Evolutionary conservation across 1,140 invertebrate genomes (phyloP).

Genomic region (Ostrea edulis): DNA sequence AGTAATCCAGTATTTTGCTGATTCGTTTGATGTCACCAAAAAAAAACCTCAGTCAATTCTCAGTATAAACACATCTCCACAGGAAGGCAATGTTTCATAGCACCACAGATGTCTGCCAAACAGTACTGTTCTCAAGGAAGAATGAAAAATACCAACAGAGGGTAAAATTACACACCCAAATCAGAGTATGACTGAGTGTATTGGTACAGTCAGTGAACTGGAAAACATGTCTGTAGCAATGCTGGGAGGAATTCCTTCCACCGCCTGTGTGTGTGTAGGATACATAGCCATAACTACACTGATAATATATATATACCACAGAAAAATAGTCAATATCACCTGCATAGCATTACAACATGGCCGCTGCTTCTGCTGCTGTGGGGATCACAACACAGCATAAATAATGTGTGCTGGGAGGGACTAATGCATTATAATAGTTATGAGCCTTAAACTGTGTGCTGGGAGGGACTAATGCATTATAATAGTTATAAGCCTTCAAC

Average conservation of each 20-base stretch:
- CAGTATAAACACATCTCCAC: not conserved
- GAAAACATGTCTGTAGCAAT: not conserved
- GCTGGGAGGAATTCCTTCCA: not conserved
- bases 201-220: not conserved
- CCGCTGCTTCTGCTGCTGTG: not conserved
- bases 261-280: not conserved
- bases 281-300: not conserved
- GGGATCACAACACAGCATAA: not conserved
- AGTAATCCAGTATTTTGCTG: not conserved
- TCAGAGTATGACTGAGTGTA: not conserved
- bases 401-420: not conserved
- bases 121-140: not conserved
- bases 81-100: not conserved
- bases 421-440: not conserved
- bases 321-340: constrained; percentile 23
- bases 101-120: not conserved
- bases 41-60: not conserved
- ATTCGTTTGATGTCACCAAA: not conserved
- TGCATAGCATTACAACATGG: constrained; percentile 22
- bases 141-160: not conserved
- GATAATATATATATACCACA: constrained; percentile 12
- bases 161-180: not conserved
- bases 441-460: not conserved
- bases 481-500: no score
- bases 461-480: no score